Evolutionary conservation across 2,888 invertebrate genomes (phyloP), one percentile per base, ranked within the genome.

Genomic region (Drosophila kanekoi): DNA sequence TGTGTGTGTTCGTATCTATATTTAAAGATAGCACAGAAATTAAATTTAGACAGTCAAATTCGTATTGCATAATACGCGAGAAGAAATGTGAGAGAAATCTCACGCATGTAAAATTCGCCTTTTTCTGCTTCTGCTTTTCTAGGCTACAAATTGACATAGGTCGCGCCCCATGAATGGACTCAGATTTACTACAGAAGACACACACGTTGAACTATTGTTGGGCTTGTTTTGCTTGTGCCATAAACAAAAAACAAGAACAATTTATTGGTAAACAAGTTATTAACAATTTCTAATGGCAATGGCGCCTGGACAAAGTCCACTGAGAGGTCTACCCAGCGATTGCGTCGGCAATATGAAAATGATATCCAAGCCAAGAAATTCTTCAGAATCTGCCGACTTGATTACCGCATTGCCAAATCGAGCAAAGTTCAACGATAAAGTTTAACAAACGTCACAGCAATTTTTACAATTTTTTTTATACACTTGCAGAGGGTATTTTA

Each of bases 31-130:
- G 66, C 62, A 47, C 20, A 47, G 52, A 79, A 59, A 62, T 66
- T 86, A 81, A 68, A 75, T 62, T 78, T 81, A 81, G 81, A 78
- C 66, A 53, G 54, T 28, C 49, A 61, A 64, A 62, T 49, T 37
- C 43, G 40, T 3, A 52, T 76, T 76, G 78, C 73, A 64, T 76
- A 76, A 77, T 61, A 23, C 14, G 40, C 18, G 20, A 57, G 33
- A 64, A 71, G 33, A 64, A 71, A 75, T 56, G 44, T 33, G 54
- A 63, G 43, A 18, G 47, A 64, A 35, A 59, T 52, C 20, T 18
- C 4, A 23, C 9, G 35, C 11, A 13, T 47, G 38, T 66, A 23
- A 58, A 32, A 23, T 37, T 16, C 23, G 38, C 32, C 32, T 35
- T 59, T 32, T 57, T 35, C 38, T 28, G 8, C 28, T 37, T 48